A percentile compares a stretch with the other conserved stretches of the same genome.
Evolutionary conservation across 2,888 invertebrate genomes (phyloP).

Genomic region (Leptinotarsa haldemani): DNA sequence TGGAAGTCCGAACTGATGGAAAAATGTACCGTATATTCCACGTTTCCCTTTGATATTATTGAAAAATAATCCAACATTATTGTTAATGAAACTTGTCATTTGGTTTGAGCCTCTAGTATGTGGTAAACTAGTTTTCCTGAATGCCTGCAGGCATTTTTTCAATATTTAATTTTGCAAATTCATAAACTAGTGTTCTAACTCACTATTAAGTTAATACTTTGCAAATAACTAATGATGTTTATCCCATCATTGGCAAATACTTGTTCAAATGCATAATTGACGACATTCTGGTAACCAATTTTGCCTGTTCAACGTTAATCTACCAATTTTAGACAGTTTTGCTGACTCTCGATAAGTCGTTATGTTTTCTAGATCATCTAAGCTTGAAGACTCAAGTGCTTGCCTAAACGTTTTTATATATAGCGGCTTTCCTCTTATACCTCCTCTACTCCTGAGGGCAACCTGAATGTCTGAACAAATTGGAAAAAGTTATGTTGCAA

Average conservation of each 20-base stretch:
- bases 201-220: not conserved
- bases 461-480: not conserved
- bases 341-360: not conserved
- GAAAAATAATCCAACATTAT: not conserved
- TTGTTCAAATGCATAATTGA: not conserved
- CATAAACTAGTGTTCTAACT: not conserved
- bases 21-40: not conserved
- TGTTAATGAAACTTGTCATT: not conserved
- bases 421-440: not conserved
- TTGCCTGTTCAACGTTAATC: not conserved
- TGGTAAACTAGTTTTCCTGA: not conserved
- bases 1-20: no score
- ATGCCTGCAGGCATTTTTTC: not conserved
- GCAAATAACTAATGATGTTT: not conserved
- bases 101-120: not conserved
- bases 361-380: not conserved
- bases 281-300: not conserved
- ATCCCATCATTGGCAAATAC: not conserved
- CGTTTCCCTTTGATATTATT: not conserved
- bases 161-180: not conserved
- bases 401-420: not conserved
- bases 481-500: not conserved
- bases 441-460: not conserved
- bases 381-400: not conserved
- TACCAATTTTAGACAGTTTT: not conserved